Conservation (phyloP, 2,113 vertebrate genomes). For the Numida meleagris region DNA sequence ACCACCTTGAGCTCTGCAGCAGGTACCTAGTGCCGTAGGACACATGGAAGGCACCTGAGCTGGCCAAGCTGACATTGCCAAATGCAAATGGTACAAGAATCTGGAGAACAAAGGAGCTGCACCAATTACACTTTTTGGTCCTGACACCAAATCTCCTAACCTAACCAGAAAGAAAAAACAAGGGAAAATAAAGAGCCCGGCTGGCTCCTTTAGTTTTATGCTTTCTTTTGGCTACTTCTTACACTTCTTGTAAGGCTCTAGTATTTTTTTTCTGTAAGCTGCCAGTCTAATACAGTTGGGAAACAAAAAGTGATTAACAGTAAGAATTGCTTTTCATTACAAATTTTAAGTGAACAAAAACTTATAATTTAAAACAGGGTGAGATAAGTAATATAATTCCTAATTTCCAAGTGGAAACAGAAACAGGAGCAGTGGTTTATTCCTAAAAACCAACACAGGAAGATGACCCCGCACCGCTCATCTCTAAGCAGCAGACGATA, state of each 20-base stretch:
- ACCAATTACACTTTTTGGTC: neutral
- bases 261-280: neutral
- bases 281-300: neutral
- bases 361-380: neutral
- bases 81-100: neutral
- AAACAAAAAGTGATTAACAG: neutral
- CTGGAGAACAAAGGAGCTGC: neutral
- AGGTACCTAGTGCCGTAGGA: neutral
- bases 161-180: neutral
- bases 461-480: neutral
- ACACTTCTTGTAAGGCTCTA: neutral
- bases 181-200: neutral
- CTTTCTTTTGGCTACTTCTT: neutral
- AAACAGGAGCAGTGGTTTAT: neutral
- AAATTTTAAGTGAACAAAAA: neutral
- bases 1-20: neutral
- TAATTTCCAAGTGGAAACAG: neutral
- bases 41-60: neutral
- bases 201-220: neutral
- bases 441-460: neutral
- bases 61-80: neutral
- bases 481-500: neutral
- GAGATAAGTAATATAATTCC: neutral
- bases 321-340: neutral
- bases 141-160: neutral